These are phyloP conservation scores for Pangasianodon gigas DNA, from an alignment of 2,113 vertebrate genomes.

Conservation along the genomic window DNA sequence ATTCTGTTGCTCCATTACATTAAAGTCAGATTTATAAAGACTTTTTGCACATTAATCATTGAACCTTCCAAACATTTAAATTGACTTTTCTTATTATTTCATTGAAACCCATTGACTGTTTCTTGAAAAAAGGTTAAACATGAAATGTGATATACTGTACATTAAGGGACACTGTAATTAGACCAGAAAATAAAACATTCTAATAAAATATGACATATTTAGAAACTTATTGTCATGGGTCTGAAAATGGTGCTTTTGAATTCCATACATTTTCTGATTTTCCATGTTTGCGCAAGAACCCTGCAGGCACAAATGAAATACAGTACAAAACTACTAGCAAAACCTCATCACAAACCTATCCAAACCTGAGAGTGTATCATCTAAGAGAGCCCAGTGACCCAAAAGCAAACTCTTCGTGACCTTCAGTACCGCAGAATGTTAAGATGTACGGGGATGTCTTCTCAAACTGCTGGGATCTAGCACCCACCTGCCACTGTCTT, in stretches of 20 bases:
- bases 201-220: not conserved
- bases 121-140: not conserved
- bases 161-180: not conserved
- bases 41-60: not conserved
- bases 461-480: slow-evolving; percentile 66
- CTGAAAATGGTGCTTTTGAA: not conserved
- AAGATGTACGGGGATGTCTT: slow-evolving; percentile 64
- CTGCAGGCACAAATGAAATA: not conserved
- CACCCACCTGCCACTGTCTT: slow-evolving; percentile 74
- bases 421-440: slow-evolving; percentile 56
- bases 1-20: not conserved
- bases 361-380: not conserved
- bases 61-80: not conserved
- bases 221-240: not conserved
- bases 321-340: not conserved
- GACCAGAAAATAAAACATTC: not conserved
- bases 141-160: no score
- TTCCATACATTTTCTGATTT: not conserved
- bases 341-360: not conserved
- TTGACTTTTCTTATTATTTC: not conserved
- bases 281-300: not conserved
- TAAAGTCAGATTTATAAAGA: not conserved
- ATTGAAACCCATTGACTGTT: not conserved
- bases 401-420: slow-evolving; percentile 22
- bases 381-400: not conserved